These are phyloP conservation scores for Xiphias gladius DNA, from an alignment of 2,113 vertebrate species.

Conservation along the genomic window DNA sequence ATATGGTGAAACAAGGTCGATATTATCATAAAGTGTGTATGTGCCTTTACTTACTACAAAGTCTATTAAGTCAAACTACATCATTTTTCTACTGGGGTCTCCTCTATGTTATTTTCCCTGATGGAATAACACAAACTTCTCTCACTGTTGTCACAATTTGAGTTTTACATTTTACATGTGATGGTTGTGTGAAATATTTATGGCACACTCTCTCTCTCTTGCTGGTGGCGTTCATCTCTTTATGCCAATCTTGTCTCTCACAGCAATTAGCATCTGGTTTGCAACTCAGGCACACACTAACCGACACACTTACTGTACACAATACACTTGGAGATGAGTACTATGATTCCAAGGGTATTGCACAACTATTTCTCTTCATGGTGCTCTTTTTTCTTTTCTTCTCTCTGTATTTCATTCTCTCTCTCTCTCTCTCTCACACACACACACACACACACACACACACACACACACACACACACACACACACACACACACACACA, in stretches of 20 bases:
- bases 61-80: background rate
- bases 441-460: background rate
- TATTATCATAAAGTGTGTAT: too few relatives aligned
- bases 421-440: too few relatives aligned
- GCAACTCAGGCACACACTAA: background rate
- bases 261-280: slow-evolving; percentile 55
- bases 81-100: background rate
- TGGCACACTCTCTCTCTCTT: slow-evolving; percentile 12
- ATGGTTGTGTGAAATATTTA: background rate
- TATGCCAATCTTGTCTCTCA: slow-evolving; percentile 52
- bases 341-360: background rate
- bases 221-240: slow-evolving; percentile 38
- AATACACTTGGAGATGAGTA: background rate
- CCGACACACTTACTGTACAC: slow-evolving; percentile 6
- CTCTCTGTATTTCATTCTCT: too few relatives aligned
- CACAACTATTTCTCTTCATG: too few relatives aligned
- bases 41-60: too few relatives aligned
- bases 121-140: too few relatives aligned
- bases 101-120: background rate
- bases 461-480: slow-evolving; percentile 22
- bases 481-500: slow-evolving; percentile 27
- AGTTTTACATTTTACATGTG: background rate
- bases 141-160: background rate
- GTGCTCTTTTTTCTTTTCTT: too few relatives aligned
- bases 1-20: too few relatives aligned